Percentiles rank a stretch among this genome's conserved stretches.
Conservation (phyloP, 35 echinoderm and acorn worm species). For the Holothuria glaberrima region DNA sequence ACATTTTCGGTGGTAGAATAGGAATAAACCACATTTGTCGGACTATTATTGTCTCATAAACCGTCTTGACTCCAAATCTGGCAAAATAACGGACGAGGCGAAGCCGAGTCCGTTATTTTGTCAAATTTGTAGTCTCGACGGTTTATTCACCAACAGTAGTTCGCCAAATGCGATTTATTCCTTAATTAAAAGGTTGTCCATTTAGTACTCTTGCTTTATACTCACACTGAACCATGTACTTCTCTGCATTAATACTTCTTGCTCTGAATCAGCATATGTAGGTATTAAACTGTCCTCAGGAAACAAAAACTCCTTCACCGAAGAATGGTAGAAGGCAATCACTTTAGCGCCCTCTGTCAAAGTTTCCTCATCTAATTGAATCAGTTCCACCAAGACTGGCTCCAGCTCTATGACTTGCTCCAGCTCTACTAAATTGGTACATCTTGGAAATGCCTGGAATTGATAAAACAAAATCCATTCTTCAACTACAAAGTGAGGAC, state of each 20-base stretch:
- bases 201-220: not conserved
- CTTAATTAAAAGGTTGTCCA: too few relatives aligned
- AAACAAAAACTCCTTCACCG: slow-evolving; percentile 85
- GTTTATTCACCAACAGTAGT: too few relatives aligned
- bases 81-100: too few relatives aligned
- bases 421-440: slow-evolving; percentile 79
- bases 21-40: too few relatives aligned
- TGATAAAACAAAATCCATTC: not conserved
- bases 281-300: slow-evolving; percentile 78
- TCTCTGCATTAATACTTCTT: slow-evolving; percentile 82
- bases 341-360: slow-evolving; percentile 72
- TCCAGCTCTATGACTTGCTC: slow-evolving; percentile 73
- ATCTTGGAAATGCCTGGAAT: slow-evolving; percentile 61
- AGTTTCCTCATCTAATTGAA: slow-evolving; percentile 85
- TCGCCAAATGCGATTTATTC: too few relatives aligned
- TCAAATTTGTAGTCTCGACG: too few relatives aligned
- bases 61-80: too few relatives aligned
- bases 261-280: slow-evolving; percentile 81
- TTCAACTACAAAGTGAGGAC: too few relatives aligned
- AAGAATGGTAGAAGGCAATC: slow-evolving; percentile 78
- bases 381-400: slow-evolving; percentile 84
- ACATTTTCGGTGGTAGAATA: too few relatives aligned
- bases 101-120: too few relatives aligned
- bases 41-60: too few relatives aligned
- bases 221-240: slow-evolving; percentile 96